Base-by-base conservation (phyloP, 2,113 vertebrate species). In the Pterocles orientalis region DNA sequence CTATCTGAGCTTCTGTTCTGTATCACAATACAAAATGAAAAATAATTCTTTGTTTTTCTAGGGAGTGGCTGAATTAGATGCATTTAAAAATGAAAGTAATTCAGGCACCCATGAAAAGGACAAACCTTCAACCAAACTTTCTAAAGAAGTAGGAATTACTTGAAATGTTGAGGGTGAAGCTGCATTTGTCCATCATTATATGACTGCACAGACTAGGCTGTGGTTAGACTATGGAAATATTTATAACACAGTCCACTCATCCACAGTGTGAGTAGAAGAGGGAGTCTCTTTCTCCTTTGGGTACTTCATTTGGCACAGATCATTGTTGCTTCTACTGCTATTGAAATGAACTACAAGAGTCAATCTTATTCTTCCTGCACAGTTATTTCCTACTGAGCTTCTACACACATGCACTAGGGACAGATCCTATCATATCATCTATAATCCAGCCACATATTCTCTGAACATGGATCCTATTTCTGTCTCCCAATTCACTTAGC, bases 1-100 rank as follows among this genome's bases (percentile, higher is more conserved):
- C 10, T 47, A 1, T 15, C 8, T 33, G 16, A 54, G 9, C 10
- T 86, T 25, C 54, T 65, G 3, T 10, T 48, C n/a, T 70, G 80
- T 31, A 73, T 54, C 15, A 51, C 3, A 16, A 4, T 5, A 66
- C 28, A 66, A 62, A 83, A 78, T 26, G 39, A 3, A 64, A 66
- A 70, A 25, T 14, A 0, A 31, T 26, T 57, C 0, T 14, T 69
- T 48, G 1, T 31, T 84, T 64, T 64, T 3, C 8, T 41, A 34
- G 58, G 5, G 11, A 50, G 4, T 13, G 10, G 6, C 3, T 81
- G 47, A 60, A 81, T 20, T 29, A 34, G 2, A 2, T 25, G 4
- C 5, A 21, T 64, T 39, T 13, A 13, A 82, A 69, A 82, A 39
- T 20, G 1, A 20, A 39, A 14, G 0, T 51, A 23, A 47, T 7